phyloP scores from a whole-genome alignment of 1,140 invertebrate species.

The Doryteuthis pealeii region DNA sequence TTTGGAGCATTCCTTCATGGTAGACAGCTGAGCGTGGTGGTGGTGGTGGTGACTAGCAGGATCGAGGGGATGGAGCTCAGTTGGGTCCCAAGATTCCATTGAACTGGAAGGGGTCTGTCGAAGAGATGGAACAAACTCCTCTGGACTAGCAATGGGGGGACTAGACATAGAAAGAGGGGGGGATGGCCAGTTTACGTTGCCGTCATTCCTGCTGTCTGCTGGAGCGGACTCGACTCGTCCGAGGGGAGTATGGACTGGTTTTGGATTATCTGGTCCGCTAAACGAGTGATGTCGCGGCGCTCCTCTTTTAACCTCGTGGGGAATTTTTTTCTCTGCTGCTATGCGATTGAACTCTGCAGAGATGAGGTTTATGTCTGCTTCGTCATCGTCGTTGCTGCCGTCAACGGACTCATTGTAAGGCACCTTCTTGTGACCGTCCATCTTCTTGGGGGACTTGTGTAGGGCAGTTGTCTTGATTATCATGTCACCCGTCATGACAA shows the following conservation, averaged over 20 bases:
- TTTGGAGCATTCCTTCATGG: neutral
- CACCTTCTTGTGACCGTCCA: slow-evolving; percentile 11
- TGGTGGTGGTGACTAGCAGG: neutral
- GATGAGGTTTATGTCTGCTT: neutral
- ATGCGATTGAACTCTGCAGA: slow-evolving; percentile 12
- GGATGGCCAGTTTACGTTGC: neutral
- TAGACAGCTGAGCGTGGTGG: neutral
- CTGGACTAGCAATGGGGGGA: slow-evolving; percentile 10
- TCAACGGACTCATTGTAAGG: neutral
- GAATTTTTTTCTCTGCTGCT: neutral
- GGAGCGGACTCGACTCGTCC: slow-evolving; percentile 8
- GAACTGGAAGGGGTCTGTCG: slow-evolving; percentile 6
- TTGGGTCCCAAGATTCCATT: slow-evolving; percentile 5
- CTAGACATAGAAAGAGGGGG: slow-evolving; percentile 5
- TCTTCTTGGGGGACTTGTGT: slow-evolving; percentile 27
- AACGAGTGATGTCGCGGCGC: neutral
- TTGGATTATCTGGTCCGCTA: slow-evolving; percentile 1
- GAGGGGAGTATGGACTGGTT: neutral
- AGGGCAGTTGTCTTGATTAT: slow-evolving; percentile 55
- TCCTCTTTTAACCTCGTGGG: neutral
- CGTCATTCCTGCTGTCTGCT: slow-evolving; percentile 3
- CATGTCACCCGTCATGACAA: slow-evolving; percentile 60
- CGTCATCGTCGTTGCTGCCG: neutral
- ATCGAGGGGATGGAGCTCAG: neutral
- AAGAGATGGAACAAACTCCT: neutral